Percentiles rank a stretch among this genome's conserved stretches.
Conservation (phyloP, 2,888 invertebrate genomes). For the Cerceris ruficornis region DNA sequence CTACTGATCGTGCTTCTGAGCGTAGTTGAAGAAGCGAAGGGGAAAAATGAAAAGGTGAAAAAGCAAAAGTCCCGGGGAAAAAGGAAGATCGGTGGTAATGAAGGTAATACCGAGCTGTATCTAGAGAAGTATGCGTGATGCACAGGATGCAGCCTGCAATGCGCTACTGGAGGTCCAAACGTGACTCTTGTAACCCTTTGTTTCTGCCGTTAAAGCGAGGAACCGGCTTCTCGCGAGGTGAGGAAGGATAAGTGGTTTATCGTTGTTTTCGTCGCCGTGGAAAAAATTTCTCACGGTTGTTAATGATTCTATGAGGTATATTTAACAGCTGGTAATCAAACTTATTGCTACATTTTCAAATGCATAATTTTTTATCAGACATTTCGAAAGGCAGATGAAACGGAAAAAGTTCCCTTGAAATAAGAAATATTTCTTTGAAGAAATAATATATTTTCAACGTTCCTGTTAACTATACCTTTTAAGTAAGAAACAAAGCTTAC, state of each 20-base stretch:
- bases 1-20: constrained; percentile 52
- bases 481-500: too few relatives aligned
- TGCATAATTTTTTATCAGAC: too few relatives aligned
- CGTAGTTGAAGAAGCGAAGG: constrained; percentile 31
- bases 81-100: constrained; percentile 31
- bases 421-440: too few relatives aligned
- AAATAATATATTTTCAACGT: too few relatives aligned
- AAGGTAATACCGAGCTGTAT: constrained; percentile 32
- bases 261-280: too few relatives aligned
- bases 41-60: constrained; percentile 4
- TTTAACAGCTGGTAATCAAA: too few relatives aligned
- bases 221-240: neutral
- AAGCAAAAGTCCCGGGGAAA: constrained; percentile 30
- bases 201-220: constrained; percentile 23
- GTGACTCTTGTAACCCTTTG: constrained; percentile 34
- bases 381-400: too few relatives aligned
- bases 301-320: too few relatives aligned
- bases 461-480: too few relatives aligned
- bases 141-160: constrained; percentile 20
- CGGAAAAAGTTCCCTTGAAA: too few relatives aligned
- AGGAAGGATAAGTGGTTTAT: neutral
- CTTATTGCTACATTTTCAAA: too few relatives aligned
- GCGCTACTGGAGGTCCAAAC: constrained; percentile 9
- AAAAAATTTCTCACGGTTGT: too few relatives aligned
- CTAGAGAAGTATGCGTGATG: constrained; percentile 36